Base-by-base conservation (phyloP, 2,113 vertebrate species). In the Talpa occidentalis region DNA sequence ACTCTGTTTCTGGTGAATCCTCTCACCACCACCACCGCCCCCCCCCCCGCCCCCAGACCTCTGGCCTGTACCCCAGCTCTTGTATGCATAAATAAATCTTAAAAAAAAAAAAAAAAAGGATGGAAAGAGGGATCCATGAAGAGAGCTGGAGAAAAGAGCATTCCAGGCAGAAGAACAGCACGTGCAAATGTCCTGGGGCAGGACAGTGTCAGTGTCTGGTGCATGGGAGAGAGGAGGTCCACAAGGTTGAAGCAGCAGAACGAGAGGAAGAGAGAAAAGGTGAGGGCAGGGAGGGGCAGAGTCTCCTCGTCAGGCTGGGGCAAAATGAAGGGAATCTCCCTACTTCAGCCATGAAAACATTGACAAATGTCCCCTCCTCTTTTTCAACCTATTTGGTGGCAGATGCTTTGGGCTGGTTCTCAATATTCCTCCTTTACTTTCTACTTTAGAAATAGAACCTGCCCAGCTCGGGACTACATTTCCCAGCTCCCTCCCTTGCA, bases 221-320 rank as follows among this genome's bases (percentile, higher is more conserved):
- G 1, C 59, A 32, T 15, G 17, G 40, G 19, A 60, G 24, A 0
- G 7, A 73, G 40, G 62, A 49, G n/a, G 10, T 9, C 10, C 5
- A 1, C 6, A 28, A 21, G 37, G 70, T 60, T 70, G 73, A 49
- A 77, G 10, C 67, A 49, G 22, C 11, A 28, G 14, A 91, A 49
- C 0, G 10, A 92, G n/a, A 32, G 24, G 22, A 1, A 47, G 40
- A 54, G 40, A 5, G 19, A 22, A 0, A 49, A 5, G 24, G 8
- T 1, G 30, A 22, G 26, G 54, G 8, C 52, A 24, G 40, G 37
- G 21, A 47, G 28, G n/a, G 40, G 7, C 60, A 44, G 19, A 32
- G 40, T 14, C 12, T 84, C n/a, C 24, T 84, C 9, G 83, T 56
- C 52, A 62, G 60, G 17, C 9, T 28, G 54, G 24, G 24, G 35